phyloP scores from a whole-genome alignment of 2,113 vertebrate genomes.

The Aphelocoma coerulescens region DNA sequence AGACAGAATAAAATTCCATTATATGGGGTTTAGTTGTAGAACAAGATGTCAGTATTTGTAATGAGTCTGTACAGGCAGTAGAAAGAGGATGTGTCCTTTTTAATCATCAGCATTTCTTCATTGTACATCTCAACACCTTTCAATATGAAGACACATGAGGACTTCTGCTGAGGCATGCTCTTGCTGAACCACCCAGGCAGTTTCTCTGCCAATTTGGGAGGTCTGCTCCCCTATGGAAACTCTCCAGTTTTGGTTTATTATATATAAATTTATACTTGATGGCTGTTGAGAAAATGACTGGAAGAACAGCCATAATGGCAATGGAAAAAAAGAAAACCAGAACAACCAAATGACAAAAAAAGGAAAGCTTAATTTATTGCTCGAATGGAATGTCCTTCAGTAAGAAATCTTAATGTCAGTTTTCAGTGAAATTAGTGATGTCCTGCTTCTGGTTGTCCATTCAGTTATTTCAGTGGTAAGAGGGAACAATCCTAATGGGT shows the following conservation, averaged over 20 bases:
- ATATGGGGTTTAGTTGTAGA: neutral
- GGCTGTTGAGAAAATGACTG: neutral
- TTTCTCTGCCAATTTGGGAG: neutral
- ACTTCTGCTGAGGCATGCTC: neutral
- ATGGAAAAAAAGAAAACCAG: neutral
- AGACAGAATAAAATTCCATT: constrained; percentile 6
- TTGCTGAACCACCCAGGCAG: neutral
- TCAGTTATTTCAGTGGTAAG: neutral
- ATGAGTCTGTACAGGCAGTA: neutral
- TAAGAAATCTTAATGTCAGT: neutral
- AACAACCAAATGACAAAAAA: neutral
- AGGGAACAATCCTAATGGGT: neutral
- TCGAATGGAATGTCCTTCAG: neutral
- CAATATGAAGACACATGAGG: neutral
- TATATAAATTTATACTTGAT: neutral
- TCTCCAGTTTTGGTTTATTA: neutral
- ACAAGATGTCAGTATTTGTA: neutral
- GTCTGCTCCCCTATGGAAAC: neutral
- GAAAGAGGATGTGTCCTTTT: neutral
- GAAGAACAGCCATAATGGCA: neutral
- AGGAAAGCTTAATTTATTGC: neutral
- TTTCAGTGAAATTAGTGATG: neutral
- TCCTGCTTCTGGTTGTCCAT: neutral
- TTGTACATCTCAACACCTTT: neutral
- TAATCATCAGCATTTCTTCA: neutral